Evolutionary conservation across 2,797 vertebrate genomes (phyloP), one percentile per base, ranked within the genome.

Genomic region (Telmatherina bonti): DNA sequence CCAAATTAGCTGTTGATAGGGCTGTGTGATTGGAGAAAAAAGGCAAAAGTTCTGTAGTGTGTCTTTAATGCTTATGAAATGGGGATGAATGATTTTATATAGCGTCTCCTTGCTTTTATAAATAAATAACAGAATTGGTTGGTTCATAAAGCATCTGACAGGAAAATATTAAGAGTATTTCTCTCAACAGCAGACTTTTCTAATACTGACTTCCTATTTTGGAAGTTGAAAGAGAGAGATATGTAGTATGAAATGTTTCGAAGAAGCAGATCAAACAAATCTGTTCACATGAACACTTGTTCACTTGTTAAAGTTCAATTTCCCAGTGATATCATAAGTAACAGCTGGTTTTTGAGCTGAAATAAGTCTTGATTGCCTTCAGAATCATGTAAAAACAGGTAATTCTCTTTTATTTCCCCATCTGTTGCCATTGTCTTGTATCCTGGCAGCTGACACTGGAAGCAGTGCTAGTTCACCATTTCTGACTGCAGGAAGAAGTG

Each of bases 381-480:
- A 24, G 22, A 5, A 18, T 26, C 12, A 33, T 5, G 24, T 47
- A 41, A 5, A 0, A n/a, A 24, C 3, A 15, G 29, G 38, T 54
- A 5, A 65, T 22, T 24, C 45, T 24, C 27, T 1, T 38, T 56
- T 56, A 0, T 0, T 0, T 59, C 11, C 29, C 47, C 81, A 95
- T 94, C 92, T 92, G 15, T 87, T 85, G 0, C 79, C 81, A 0
- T 91, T 94, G 27, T 94, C 84, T 72, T 90, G 84, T 58, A 95
- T 93, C 65, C 82, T 61, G 53, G 95, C 20, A 92, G 45, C 82
- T 87, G 31, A 68, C 71, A 5, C 87, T 91, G 2, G 95, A 70
- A 96, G 93, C 16, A 89, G 89, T 0, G 94, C 95, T 81, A 84
- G 89, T 89, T 90, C 95, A 93, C 95, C 94, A 94, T 30, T 3